These are phyloP conservation scores for Podarcis siculus DNA, from an alignment of 2,797 vertebrate genomes.

Conservation along the genomic window DNA sequence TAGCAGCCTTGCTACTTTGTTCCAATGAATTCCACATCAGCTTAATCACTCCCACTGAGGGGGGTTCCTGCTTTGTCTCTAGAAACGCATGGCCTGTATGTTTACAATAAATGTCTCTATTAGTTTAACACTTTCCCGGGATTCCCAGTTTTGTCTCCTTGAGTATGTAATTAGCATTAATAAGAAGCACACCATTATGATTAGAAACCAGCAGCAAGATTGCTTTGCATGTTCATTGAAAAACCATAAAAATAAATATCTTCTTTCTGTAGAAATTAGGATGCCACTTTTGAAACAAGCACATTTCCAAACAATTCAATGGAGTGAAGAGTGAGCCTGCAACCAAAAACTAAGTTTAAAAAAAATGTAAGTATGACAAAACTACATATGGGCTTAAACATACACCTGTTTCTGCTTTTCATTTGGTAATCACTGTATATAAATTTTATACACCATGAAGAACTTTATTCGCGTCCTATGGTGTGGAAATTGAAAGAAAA, in stretches of 20 bases:
- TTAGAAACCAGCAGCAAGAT: not conserved
- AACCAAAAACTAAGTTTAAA: conserved; percentile 47
- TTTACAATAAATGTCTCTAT: not conserved
- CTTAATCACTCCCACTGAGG: not conserved
- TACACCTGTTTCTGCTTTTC: conserved; percentile 74
- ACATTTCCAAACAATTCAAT: conserved; percentile 2
- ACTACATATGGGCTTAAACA: conserved; percentile 63
- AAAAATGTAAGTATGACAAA: conserved; percentile 51
- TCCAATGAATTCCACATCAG: not conserved
- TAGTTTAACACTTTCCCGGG: not conserved
- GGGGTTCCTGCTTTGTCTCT: not conserved
- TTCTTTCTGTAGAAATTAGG: conserved; percentile 2
- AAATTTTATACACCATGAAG: conserved; percentile 74
- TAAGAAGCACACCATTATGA: not conserved
- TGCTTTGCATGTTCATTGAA: conserved; percentile 12
- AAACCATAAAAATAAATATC: not conserved
- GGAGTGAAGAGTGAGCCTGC: conserved; percentile 43
- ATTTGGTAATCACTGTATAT: conserved; percentile 68
- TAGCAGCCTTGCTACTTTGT: not conserved
- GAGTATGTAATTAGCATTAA: not conserved
- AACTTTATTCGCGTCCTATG: conserved; percentile 74
- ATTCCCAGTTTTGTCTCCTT: not conserved
- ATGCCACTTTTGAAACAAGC: not conserved
- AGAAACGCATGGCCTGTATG: not conserved
- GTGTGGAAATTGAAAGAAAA: conserved; percentile 79